phyloP scores from a whole-genome alignment of 2,888 invertebrate species.

The Polyommatus icarus region DNA sequence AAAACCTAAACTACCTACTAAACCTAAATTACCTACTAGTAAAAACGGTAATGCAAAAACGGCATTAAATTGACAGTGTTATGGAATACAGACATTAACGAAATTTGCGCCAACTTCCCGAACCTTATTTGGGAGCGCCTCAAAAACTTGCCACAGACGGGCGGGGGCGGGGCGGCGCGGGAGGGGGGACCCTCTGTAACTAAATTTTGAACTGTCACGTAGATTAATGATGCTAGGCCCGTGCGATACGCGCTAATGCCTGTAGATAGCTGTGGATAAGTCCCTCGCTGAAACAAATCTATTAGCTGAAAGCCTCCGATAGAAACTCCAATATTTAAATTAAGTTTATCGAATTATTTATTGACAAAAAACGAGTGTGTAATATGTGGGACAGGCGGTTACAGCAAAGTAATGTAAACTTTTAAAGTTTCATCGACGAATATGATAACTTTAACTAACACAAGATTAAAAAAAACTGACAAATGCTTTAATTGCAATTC shows the following conservation, averaged over 20 bases:
- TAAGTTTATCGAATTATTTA: not conserved
- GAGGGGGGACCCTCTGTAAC: slow-evolving; percentile 74
- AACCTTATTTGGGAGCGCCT: slow-evolving; percentile 59
- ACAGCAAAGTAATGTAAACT: not conserved
- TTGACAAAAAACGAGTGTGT: not conserved
- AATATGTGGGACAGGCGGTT: not conserved
- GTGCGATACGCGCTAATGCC: slow-evolving; percentile 80
- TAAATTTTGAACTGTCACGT: slow-evolving; percentile 82
- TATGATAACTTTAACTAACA: not conserved
- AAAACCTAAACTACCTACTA: not conserved
- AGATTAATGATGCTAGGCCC: slow-evolving; percentile 81
- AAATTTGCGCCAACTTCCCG: slow-evolving; percentile 39
- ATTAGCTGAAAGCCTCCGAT: slow-evolving; percentile 18
- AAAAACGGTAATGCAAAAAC: slow-evolving; percentile 9
- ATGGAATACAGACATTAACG: slow-evolving; percentile 27
- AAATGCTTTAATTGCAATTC: not conserved
- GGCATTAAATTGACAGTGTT: not conserved
- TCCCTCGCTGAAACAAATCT: slow-evolving; percentile 37
- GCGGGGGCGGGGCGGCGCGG: slow-evolving; percentile 44
- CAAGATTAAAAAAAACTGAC: no score
- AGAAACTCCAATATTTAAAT: slow-evolving; percentile 18
- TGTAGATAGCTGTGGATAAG: slow-evolving; percentile 67
- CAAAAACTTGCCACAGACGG: slow-evolving; percentile 65
- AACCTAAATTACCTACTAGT: not conserved
- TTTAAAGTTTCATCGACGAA: not conserved